Conservation (phyloP, 2,113 vertebrate genomes). For the Ammodytes dubius region DNA sequence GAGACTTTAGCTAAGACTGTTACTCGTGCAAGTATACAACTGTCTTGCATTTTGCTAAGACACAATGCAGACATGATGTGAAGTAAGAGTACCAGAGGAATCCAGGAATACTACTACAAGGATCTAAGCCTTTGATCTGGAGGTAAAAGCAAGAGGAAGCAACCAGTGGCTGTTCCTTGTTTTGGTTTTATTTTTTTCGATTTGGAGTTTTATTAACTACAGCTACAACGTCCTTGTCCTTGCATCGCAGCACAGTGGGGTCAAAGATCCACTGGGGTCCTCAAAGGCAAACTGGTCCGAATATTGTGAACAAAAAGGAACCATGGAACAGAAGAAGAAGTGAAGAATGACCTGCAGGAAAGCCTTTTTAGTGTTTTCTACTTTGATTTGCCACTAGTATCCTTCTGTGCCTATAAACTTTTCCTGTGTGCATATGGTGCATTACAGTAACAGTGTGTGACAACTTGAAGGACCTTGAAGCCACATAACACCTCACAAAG, state of each 20-base stretch:
- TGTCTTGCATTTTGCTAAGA: background rate
- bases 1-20: conserved; percentile 11
- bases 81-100: conserved; percentile 26
- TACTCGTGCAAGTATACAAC: background rate
- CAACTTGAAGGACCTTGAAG: background rate
- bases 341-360: background rate
- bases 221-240: conserved; percentile 2
- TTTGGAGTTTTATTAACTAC: conserved; percentile 27
- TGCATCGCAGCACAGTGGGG: conserved; percentile 27
- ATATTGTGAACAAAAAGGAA: conserved; percentile 20
- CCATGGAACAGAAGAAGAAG: conserved; percentile 1
- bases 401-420: background rate
- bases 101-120: conserved; percentile 26
- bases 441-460: background rate
- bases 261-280: conserved; percentile 12
- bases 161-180: conserved; percentile 23
- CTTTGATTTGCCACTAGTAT: background rate
- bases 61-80: conserved; percentile 1
- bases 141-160: conserved; percentile 41
- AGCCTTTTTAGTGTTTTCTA: background rate
- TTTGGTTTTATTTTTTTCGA: conserved; percentile 39
- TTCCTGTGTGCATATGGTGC: background rate
- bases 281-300: conserved; percentile 15
- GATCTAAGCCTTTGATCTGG: conserved; percentile 16
- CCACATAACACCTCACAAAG: background rate